Evolutionary conservation across 1,140 invertebrate species (phyloP).

Genomic region (Cataglyphis hispanica): DNA sequence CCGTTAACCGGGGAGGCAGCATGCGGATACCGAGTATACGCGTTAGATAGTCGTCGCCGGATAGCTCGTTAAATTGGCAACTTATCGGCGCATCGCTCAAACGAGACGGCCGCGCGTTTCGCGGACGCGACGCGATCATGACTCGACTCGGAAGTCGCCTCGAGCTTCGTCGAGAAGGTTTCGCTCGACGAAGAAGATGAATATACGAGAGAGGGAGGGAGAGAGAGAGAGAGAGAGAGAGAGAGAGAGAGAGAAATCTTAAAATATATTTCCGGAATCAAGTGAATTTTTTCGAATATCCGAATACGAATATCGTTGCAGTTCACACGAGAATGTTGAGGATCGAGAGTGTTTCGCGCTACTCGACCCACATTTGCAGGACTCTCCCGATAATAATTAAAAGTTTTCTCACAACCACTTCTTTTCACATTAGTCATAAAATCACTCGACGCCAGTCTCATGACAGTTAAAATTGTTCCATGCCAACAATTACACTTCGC

Average conservation of each 20-base stretch:
- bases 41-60: constrained; percentile 40
- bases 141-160: background rate
- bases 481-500: constrained; percentile 30
- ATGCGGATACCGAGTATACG: constrained; percentile 14
- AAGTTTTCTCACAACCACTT: background rate
- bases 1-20: constrained; percentile 33
- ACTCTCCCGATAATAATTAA: background rate
- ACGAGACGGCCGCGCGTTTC: background rate
- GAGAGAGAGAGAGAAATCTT: too few species aligned
- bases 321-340: background rate
- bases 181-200: background rate
- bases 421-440: constrained; percentile 31
- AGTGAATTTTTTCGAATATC: background rate
- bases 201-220: background rate
- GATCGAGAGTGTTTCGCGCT: background rate
- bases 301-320: background rate
- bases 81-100: constrained; percentile 59
- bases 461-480: constrained; percentile 31
- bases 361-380: background rate
- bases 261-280: too few species aligned
- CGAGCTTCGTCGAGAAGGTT: background rate
- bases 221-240: background rate
- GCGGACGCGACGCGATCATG: constrained; percentile 8
- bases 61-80: constrained; percentile 74
- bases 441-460: constrained; percentile 35